A percentile compares a stretch with the other conserved stretches of the same genome.
Conservation (phyloP, 2,888 invertebrate species). For the Allophyes oxyacanthae region DNA sequence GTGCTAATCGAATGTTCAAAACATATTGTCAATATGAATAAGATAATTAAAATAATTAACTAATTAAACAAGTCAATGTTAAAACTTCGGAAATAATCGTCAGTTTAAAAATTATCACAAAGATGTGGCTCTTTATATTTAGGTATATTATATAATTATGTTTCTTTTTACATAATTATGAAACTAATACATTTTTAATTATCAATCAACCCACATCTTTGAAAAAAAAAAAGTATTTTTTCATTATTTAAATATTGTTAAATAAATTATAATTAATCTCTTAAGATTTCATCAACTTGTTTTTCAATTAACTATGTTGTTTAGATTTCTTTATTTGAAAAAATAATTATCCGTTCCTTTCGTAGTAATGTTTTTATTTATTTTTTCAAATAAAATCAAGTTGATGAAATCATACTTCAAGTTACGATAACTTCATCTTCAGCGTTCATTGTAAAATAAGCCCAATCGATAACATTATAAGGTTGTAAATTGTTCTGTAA, state of each 20-base stretch:
- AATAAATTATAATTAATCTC: slow-evolving; percentile 46
- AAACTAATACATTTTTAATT: slow-evolving; percentile 7
- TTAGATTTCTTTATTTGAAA: slow-evolving; percentile 9
- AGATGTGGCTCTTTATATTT: slow-evolving; percentile 53
- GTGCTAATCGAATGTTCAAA: slow-evolving; percentile 84
- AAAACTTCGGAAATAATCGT: slow-evolving; percentile 66
- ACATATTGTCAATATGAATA: slow-evolving; percentile 82
- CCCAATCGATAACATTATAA: slow-evolving; percentile 74
- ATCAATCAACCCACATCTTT: slow-evolving; percentile 32
- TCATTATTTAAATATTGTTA: slow-evolving; percentile 41
- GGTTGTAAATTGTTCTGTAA: slow-evolving; percentile 86
- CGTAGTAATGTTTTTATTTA: background rate
- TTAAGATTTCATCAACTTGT: slow-evolving; percentile 46
- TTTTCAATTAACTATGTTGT: slow-evolving; percentile 8
- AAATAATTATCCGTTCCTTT: background rate
- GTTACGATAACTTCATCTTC: slow-evolving; percentile 56
- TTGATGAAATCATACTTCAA: slow-evolving; percentile 46
- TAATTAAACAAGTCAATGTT: slow-evolving; percentile 75
- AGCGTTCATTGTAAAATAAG: slow-evolving; percentile 79
- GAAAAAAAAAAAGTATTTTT: slow-evolving; percentile 33
- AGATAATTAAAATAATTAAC: slow-evolving; percentile 67
- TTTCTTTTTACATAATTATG: slow-evolving; percentile 5
- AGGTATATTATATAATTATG: background rate
- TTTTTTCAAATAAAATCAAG: slow-evolving; percentile 24
- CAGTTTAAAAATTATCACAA: slow-evolving; percentile 55